Conservation (phyloP, 1,140 invertebrate species). For the Hyphantria cunea region DNA sequence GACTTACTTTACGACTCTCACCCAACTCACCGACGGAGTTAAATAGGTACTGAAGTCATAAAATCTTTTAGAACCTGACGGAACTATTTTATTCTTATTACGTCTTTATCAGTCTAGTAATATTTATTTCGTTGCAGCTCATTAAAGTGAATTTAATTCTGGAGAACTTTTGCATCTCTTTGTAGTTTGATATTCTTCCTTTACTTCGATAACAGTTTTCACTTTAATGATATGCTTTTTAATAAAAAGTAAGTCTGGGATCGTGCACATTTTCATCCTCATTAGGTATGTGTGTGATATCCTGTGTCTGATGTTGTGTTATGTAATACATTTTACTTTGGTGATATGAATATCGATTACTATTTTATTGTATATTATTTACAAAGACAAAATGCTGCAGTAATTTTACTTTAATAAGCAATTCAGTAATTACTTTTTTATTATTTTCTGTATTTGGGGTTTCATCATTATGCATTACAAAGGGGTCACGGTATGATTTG, state of each 20-base stretch:
- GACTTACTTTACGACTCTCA: slow-evolving; percentile 8
- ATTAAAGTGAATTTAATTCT: slow-evolving; percentile 27
- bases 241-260: background rate
- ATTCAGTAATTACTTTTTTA: too few relatives aligned
- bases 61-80: slow-evolving; percentile 18
- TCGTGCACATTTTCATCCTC: too few relatives aligned
- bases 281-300: too few relatives aligned
- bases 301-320: too few relatives aligned
- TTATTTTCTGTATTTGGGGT: too few relatives aligned
- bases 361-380: too few relatives aligned
- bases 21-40: slow-evolving; percentile 14
- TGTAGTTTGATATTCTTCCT: slow-evolving; percentile 15
- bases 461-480: too few relatives aligned
- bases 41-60: slow-evolving; percentile 26
- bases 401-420: too few relatives aligned
- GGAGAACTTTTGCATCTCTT: slow-evolving; percentile 19
- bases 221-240: slow-evolving; percentile 13
- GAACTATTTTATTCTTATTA: slow-evolving; percentile 30
- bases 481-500: too few relatives aligned
- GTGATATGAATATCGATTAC: too few relatives aligned
- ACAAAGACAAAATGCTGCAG: too few relatives aligned
- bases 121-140: slow-evolving; percentile 24
- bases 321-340: too few relatives aligned
- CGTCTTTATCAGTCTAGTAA: slow-evolving; percentile 26
- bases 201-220: slow-evolving; percentile 22